A percentile compares a stretch with the other conserved stretches of the same genome.
These are phyloP conservation scores for Panonychus citri DNA, from an alignment of 1,140 invertebrate species.

Conservation along the genomic window DNA sequence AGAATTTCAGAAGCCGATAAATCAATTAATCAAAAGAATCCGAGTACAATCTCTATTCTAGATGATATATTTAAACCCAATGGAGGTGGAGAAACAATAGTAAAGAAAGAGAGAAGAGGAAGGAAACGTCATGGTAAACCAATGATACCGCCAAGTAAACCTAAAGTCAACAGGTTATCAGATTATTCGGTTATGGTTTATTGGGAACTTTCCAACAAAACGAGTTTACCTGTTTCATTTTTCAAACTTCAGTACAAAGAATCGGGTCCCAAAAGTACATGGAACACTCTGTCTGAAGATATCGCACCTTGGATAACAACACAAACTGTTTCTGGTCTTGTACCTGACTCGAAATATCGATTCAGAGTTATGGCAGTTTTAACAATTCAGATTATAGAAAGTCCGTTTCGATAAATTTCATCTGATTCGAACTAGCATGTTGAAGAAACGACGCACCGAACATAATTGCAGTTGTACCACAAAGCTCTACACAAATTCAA, in stretches of 20 bases:
- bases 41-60: no score
- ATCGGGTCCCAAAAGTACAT: constrained; percentile 28
- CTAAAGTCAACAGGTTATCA: constrained; percentile 55
- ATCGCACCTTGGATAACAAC: constrained; percentile 45
- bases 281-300: constrained; percentile 57
- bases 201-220: constrained; percentile 53
- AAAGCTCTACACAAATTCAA: neutral
- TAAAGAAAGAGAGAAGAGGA: no score
- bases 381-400: constrained; percentile 71
- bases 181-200: constrained; percentile 76
- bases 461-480: neutral
- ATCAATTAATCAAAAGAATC: no score
- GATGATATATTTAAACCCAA: no score
- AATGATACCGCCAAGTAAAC: constrained; percentile 61
- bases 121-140: constrained; percentile 27
- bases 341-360: constrained; percentile 28
- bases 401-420: constrained; percentile 38
- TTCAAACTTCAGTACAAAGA: constrained; percentile 73
- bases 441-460: neutral
- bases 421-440: neutral
- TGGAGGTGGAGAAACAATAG: no score
- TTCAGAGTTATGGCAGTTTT: constrained; percentile 76
- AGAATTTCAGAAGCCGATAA: constrained; percentile 6
- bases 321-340: constrained; percentile 50
- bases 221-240: constrained; percentile 53